Base-by-base conservation (phyloP, 1,140 invertebrate species). In the Drosophila ironensis region DNA sequence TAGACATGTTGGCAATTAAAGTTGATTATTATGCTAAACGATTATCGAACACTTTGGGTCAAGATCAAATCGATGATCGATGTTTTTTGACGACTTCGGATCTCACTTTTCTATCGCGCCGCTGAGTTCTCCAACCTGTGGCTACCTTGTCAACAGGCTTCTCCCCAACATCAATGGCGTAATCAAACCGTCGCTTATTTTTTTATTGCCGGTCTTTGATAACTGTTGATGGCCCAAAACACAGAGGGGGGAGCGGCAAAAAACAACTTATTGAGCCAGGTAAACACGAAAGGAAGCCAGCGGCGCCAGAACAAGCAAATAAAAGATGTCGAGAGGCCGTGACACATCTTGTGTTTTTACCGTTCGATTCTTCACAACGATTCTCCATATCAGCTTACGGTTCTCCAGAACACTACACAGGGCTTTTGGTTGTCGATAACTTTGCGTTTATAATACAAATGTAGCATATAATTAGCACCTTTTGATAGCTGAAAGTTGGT, bases 341-440 rank as follows among this genome's bases (percentile, higher is more conserved):
- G 61, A 68, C 64, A 68, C 63, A 68, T 68, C 24, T 38, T 41
- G 25, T 46, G 22, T 67, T 68, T 66, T 68, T 54, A 54, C 61
- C 48, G 64, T 68, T 54, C 35, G 41, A 25, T 67, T 12, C 22
- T 41, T 33, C 27, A 25, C 11, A n/a, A 33, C 22, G 33, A 35
- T 8, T 33, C 25, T 11, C n/a, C 20, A 50, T 64, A 63, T 63
- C 35, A 25, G 16, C 19, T 27, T 7, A 14, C 33, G 24, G 17
- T 67, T 22, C 25, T 28, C 12, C 20, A n/a, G 12, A 24, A 14
- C 17, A 38, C 11, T 41, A 28, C 45, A 24, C 12, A 17, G 24
- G 11, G n/a, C 17, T 22, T 27, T 11, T 42, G 50, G 42, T 50
- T 42, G 8, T 6, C n/a, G 48, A 68, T 68, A 67, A 67, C 41